Evolutionary conservation across 2,888 invertebrate genomes (phyloP).

Genomic region (Lobophora halterata): DNA sequence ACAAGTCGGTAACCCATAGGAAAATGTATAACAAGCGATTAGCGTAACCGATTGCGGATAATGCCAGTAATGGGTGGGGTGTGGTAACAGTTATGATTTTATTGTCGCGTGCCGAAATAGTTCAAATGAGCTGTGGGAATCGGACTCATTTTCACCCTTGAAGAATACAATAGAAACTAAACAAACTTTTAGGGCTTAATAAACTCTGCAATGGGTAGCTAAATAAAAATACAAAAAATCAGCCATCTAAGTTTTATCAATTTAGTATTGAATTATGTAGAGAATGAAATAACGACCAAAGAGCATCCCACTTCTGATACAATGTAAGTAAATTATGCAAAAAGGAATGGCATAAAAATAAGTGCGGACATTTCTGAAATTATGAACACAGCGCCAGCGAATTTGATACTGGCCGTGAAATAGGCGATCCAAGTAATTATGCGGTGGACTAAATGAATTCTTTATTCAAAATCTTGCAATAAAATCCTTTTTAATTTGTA

Average conservation of each 20-base stretch:
- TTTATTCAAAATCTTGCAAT: conserved; percentile 45
- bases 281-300: too few species aligned
- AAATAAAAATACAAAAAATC: too few species aligned
- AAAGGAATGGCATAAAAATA: conserved; percentile 3
- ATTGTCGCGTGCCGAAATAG: conserved; percentile 26
- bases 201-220: too few species aligned
- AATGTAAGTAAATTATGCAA: not conserved
- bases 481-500: conserved; percentile 46
- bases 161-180: too few species aligned
- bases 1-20: conserved; percentile 27
- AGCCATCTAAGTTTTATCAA: too few species aligned
- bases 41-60: conserved; percentile 76
- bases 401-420: conserved; percentile 25
- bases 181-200: too few species aligned
- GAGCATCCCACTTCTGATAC: too few species aligned
- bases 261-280: too few species aligned
- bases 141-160: conserved; percentile 17
- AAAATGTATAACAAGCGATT: conserved; percentile 76
- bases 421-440: conserved; percentile 23
- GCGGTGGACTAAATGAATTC: conserved; percentile 24
- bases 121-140: conserved; percentile 24
- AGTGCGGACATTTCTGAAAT: not conserved
- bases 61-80: conserved; percentile 74
- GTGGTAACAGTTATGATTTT: conserved; percentile 46
- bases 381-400: conserved; percentile 20